Evolutionary conservation across 1,140 invertebrate genomes (phyloP), one percentile per base, ranked within the genome.

Genomic region (Pseudomyrmex dendroicus): DNA sequence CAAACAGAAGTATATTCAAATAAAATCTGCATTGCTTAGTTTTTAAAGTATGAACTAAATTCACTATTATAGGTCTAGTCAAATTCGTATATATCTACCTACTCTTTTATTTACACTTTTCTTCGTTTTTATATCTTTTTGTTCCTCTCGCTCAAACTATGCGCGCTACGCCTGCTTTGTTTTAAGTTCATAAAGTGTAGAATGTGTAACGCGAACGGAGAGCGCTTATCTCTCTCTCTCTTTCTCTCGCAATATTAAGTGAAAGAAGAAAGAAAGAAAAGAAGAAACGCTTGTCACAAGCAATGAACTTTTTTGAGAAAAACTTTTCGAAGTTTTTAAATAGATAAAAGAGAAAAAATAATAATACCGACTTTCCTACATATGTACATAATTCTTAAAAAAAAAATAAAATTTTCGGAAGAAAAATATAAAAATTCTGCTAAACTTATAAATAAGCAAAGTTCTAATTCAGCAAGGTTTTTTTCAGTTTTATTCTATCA

Each of bases 131-230:
- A 54, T 1, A 35, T 35, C 35, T 56, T 67, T 22, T 44, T 63
- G 17, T 15, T n/a, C 15, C 1, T 48, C 12, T 68, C 9, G 44
- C 44, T 20, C 54, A 15, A 59, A 20, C 5, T 35, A 46, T 13
- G 15, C 57, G 35, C 44, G 20, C 20, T 62, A 59, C 17, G 48
- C 1, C 12, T 35, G 44, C 66, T 80, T 73, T 25, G 13, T 78
- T 70, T 57, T 70, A 67, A 56, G 35, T 80, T 46, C 67, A 66
- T 66, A 54, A 66, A 76, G 22, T 25, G n/a, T 66, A 66, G 12
- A 76, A 54, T 44, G 22, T 66, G 35, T 66, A 76, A 64, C 73
- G 48, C 61, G 46, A 54, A 44, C 15, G 12, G n/a, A 35, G 35
- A 35, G 35, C 48, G 72, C 35, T 57, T 73, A 73, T 10, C 48